phyloP scores from a whole-genome alignment of 2,797 vertebrate genomes.

The Ctenosaura bakeri region DNA sequence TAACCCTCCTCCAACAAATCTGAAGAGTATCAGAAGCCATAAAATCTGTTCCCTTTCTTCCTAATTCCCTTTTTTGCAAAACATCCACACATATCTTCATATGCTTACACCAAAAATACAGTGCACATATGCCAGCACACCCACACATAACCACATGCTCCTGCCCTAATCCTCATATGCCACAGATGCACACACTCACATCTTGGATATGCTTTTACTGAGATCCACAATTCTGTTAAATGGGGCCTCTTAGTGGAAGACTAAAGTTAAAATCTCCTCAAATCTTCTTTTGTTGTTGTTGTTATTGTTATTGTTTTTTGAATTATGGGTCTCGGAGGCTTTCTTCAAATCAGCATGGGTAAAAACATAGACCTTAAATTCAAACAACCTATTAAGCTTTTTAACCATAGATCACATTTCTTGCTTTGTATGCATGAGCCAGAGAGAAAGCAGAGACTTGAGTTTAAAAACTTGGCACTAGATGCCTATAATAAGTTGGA shows the following conservation, averaged over 20 bases:
- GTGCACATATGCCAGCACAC: background rate
- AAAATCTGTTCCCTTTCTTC: background rate
- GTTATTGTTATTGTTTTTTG: background rate
- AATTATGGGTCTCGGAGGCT: background rate
- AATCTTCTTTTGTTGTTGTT: too few relatives aligned
- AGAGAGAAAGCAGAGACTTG: background rate
- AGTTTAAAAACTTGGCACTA: background rate
- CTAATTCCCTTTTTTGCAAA: slow-evolving; percentile 1
- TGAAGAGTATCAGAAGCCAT: background rate
- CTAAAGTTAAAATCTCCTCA: background rate
- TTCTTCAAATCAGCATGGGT: background rate
- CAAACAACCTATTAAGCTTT: too few relatives aligned
- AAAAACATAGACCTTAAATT: background rate
- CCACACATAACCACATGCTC: background rate
- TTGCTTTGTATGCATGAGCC: background rate
- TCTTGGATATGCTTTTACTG: background rate
- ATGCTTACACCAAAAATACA: slow-evolving; percentile 6
- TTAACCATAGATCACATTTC: background rate
- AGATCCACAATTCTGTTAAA: slow-evolving; percentile 7
- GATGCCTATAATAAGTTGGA: background rate
- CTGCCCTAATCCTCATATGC: background rate
- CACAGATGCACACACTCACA: background rate
- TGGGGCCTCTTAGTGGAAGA: background rate
- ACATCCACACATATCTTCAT: background rate
- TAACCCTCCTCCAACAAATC: background rate